A percentile compares a stretch with the other conserved stretches of the same genome.
These are phyloP conservation scores for Apteryx mantelli DNA, from an alignment of 2,113 vertebrate genomes.

Conservation along the genomic window DNA sequence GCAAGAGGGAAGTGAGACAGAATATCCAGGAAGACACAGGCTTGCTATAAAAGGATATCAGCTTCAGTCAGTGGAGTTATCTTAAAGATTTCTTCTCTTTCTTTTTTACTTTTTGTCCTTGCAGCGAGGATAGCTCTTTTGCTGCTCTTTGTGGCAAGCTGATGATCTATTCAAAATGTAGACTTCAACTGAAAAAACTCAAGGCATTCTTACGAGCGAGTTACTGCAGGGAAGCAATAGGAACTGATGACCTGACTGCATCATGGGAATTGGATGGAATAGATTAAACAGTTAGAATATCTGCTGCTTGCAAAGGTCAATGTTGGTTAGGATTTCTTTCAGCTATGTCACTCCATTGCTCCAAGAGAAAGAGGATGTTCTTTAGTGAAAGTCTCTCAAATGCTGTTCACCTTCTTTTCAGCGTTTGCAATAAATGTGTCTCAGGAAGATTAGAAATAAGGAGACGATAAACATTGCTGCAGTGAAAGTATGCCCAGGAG, in stretches of 20 bases:
- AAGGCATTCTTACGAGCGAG: conserved; percentile 36
- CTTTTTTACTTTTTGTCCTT: conserved; percentile 40
- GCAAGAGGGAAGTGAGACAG: conserved; percentile 10
- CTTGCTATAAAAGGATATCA: conserved; percentile 33
- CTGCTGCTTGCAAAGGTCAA: conserved; percentile 32
- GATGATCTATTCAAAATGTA: conserved; percentile 48
- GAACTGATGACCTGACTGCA: conserved; percentile 41
- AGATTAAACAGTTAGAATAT: conserved; percentile 3
- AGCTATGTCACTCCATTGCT: conserved; percentile 25
- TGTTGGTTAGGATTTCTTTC: conserved; percentile 26
- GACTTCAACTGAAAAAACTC: conserved; percentile 47
- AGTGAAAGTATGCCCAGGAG: conserved; percentile 57
- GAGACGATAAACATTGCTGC: conserved; percentile 41
- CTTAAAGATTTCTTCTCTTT: conserved; percentile 35
- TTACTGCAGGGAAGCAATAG: conserved; percentile 33
- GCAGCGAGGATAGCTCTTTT: conserved; percentile 26
- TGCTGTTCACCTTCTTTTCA: conserved; percentile 44
- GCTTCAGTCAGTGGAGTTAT: background rate
- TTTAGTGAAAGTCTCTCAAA: conserved; percentile 33
- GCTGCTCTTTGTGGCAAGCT: conserved; percentile 42
- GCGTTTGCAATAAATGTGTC: conserved; percentile 53
- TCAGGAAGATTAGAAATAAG: conserved; percentile 65
- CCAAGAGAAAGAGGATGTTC: conserved; percentile 10
- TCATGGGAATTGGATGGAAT: conserved; percentile 25
- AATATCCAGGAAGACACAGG: conserved; percentile 40